Base-by-base conservation (phyloP, 1,140 invertebrate genomes). In the Drosophila serrata region DNA sequence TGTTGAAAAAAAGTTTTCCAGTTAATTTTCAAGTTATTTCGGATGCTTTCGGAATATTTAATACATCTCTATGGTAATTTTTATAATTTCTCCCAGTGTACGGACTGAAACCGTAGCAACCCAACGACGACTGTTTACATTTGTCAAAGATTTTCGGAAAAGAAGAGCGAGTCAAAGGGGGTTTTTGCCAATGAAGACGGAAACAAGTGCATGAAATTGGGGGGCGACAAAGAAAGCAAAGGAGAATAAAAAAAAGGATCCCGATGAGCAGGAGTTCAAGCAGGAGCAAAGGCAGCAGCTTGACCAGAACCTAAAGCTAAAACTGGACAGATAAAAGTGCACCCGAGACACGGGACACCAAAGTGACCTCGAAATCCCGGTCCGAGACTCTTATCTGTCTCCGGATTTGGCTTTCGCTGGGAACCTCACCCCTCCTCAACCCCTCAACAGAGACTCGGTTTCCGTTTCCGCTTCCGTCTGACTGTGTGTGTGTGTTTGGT, bases 61-160 rank as follows among this genome's bases (percentile, higher is more conserved):
- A 29, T 29, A 29, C 7, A 6, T 29, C 7, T 29, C 7, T 6
- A 6, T 3, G 3, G 4, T 6, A 29, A 0, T 29, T 29, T 7
- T 29, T 3, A 3, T 6, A 6, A 29, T 29, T 65, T 46, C 11
- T 19, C 0, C 3, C 15, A 51, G 64, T 68, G 60, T 24, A 27
- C 4, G 11, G 45, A 22, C 29, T 51, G 13, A 12, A 15, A 22
- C n/a, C 19, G 35, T 57, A 53, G 51, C 60, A 58, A 69, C 58
- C 58, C 67, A 60, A 51, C 46, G 37, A 49, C 53, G 58, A 67
- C 56, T 88, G 82, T 88, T 87, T 87, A 88, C 84, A 88, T 84
- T 87, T 88, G 80, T 88, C 80, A 88, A 88, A 88, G 80, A 80
- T 88, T 82, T 87, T 56, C 42, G 46, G n/a, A n/a, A 29, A 56